Conservation (phyloP, 2,113 vertebrate species). For the Rafetus swinhoei region DNA sequence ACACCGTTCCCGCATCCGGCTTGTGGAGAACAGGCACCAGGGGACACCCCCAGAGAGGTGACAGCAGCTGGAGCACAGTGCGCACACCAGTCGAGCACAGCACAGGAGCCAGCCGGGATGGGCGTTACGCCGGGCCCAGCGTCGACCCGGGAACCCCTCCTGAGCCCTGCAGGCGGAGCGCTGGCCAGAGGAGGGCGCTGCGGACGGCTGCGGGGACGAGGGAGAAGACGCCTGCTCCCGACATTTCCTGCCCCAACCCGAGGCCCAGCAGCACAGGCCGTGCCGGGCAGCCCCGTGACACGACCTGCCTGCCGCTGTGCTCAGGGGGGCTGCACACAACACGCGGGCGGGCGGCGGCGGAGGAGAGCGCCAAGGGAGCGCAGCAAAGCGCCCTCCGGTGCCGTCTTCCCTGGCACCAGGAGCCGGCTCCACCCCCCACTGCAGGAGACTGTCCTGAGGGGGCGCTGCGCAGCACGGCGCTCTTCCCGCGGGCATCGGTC, state of each 20-base stretch:
- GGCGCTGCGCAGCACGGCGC: no score
- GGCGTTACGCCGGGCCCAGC: no score
- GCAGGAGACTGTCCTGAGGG: not conserved
- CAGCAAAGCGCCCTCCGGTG: not conserved
- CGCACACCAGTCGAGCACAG: no score
- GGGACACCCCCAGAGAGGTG: no score
- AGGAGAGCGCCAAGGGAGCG: not conserved
- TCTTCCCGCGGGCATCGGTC: no score
- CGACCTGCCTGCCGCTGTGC: not conserved
- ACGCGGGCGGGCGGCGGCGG: not conserved
- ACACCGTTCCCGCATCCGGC: not conserved
- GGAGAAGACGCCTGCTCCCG: accelerated
- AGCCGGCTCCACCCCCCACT: no score
- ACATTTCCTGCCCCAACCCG: no score
- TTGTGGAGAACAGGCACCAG: not conserved
- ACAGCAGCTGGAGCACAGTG: no score
- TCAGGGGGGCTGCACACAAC: not conserved
- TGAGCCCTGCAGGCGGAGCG: not conserved
- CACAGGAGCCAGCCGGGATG: no score
- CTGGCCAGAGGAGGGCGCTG: not conserved
- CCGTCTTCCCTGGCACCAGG: not conserved
- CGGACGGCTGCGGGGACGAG: not conserved
- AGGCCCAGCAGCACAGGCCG: no score
- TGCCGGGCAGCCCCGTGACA: no score
- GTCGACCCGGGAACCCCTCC: not conserved